Percentiles rank a stretch among this genome's conserved stretches.
Evolutionary conservation across 2,888 invertebrate species (phyloP).

Genomic region (Bellardia pandia): DNA sequence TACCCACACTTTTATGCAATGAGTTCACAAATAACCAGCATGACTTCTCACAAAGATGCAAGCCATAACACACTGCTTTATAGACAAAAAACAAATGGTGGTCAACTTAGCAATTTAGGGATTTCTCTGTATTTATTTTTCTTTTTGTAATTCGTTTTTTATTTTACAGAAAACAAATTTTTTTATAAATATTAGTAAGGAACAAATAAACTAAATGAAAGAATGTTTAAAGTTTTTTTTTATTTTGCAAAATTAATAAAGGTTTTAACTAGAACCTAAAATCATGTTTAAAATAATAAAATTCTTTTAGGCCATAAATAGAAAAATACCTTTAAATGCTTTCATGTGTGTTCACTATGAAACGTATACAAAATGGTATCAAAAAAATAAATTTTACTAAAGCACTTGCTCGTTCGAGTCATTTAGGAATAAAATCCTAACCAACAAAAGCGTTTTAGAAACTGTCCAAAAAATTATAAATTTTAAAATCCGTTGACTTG

Average conservation of each 20-base stretch:
- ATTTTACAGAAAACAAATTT: neutral
- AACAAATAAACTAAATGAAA: slow-evolving; percentile 1
- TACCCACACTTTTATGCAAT: neutral
- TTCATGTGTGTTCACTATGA: too few species aligned
- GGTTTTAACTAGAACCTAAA: neutral
- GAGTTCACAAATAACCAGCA: neutral
- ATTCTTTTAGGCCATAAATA: too few species aligned
- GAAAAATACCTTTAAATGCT: too few species aligned
- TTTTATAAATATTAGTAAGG: too few species aligned
- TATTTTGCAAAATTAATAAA: slow-evolving; percentile 5
- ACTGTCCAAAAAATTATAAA: too few species aligned
- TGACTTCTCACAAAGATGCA: neutral
- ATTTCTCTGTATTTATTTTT: neutral
- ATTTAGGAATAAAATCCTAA: too few species aligned
- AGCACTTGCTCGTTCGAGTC: too few species aligned
- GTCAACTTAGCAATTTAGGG: slow-evolving; percentile 50
- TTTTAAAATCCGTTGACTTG: too few species aligned
- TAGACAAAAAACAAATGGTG: slow-evolving; percentile 14
- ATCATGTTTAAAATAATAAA: neutral
- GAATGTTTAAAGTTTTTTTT: slow-evolving; percentile 3
- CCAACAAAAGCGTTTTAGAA: too few species aligned
- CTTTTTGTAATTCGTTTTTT: neutral
- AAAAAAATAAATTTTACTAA: too few species aligned
- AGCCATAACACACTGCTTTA: neutral
- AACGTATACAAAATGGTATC: too few species aligned